Evolutionary conservation across 1,140 invertebrate genomes (phyloP).

Genomic region (Mercenaria mercenaria): DNA sequence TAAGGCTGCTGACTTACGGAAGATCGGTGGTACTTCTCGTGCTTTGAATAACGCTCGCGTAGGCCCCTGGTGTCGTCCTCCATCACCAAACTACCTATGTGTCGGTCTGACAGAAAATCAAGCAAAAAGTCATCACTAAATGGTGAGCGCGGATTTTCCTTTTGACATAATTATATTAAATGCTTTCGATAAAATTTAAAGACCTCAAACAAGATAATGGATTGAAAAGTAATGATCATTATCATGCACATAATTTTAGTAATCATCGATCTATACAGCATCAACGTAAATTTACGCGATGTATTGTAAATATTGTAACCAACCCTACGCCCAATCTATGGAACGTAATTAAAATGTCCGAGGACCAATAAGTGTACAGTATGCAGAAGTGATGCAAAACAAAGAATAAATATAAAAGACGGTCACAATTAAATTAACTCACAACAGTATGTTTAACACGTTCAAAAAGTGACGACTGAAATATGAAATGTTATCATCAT

Average conservation of each 20-base stretch:
- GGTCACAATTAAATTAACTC: neutral
- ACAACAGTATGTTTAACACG: conserved; percentile 14
- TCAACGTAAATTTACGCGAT: conserved; percentile 3
- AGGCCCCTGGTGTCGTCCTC: too few species aligned
- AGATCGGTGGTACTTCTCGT: too few species aligned
- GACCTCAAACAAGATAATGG: conserved; percentile 22
- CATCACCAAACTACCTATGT: too few species aligned
- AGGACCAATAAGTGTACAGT: conserved; percentile 25
- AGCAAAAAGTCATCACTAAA: neutral
- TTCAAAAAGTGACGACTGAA: neutral
- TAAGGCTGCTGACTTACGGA: too few species aligned
- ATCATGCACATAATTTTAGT: conserved; percentile 51
- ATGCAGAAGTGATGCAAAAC: conserved; percentile 34
- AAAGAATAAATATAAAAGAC: neutral
- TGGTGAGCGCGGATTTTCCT: conserved; percentile 23
- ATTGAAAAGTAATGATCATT: conserved; percentile 41
- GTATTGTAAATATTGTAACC: neutral
- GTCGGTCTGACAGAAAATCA: too few species aligned
- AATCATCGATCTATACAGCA: conserved; percentile 31
- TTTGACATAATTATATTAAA: conserved; percentile 56
- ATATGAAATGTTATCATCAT: neutral
- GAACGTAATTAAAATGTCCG: neutral
- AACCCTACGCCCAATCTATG: neutral
- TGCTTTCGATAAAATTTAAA: neutral
- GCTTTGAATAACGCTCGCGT: too few species aligned